These are phyloP conservation scores for Yoshiicerus persimilis DNA, from an alignment of 1,140 invertebrate genomes.

Conservation along the genomic window DNA sequence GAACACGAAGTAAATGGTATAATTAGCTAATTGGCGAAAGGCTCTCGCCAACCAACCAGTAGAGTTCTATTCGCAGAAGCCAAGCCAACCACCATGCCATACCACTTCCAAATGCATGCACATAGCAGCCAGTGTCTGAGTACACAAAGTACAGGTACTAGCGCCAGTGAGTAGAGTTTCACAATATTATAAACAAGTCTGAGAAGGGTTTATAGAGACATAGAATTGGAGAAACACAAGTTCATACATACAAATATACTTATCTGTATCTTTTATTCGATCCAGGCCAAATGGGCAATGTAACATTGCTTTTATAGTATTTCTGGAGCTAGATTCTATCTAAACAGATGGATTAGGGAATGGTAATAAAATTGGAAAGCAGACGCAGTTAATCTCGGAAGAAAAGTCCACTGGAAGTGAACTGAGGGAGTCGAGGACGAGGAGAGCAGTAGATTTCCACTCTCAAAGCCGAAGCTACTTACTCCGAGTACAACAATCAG, in stretches of 20 bases:
- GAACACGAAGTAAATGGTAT: not conserved
- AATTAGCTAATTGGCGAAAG: not conserved
- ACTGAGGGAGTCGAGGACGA: not conserved
- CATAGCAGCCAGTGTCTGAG: not conserved
- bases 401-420: not conserved
- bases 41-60: not conserved
- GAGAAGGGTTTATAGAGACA: too few relatives aligned
- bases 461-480: not conserved
- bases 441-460: not conserved
- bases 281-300: not conserved
- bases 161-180: too few relatives aligned
- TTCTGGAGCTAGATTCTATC: not conserved
- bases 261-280: not conserved
- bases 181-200: too few relatives aligned
- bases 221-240: not conserved
- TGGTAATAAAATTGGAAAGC: constrained; percentile 3
- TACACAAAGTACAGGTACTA: not conserved
- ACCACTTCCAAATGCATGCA: not conserved
- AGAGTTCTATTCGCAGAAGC: not conserved
- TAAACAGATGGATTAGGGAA: not conserved
- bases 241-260: not conserved
- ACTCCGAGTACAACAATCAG: not conserved
- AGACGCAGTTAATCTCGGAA: not conserved
- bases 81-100: not conserved
- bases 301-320: not conserved